phyloP scores from a whole-genome alignment of 1,140 invertebrate species.

The Gryon sp. region DNA sequence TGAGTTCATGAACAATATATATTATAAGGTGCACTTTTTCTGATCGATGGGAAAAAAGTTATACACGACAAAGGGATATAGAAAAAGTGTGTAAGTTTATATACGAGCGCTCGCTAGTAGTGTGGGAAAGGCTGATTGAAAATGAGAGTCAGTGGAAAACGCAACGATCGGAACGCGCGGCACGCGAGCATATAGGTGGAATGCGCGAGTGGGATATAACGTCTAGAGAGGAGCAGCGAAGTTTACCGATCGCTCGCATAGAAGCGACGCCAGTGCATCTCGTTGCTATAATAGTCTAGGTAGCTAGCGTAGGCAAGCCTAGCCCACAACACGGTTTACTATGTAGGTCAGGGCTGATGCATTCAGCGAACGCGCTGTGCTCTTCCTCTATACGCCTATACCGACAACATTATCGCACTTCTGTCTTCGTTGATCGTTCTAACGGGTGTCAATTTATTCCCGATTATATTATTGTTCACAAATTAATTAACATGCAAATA shows the following conservation, averaged over 20 bases:
- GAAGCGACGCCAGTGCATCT: conserved; percentile 62
- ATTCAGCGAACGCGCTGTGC: conserved; percentile 76
- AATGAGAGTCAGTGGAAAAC: conserved; percentile 47
- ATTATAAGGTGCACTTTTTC: too few species aligned
- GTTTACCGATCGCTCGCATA: conserved; percentile 59
- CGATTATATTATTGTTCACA: conserved; percentile 6
- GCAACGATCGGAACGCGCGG: conserved; percentile 43
- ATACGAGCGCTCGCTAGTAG: too few species aligned
- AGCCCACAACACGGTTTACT: conserved; percentile 78
- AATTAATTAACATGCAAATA: too few species aligned
- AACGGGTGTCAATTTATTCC: conserved; percentile 65
- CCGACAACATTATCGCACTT: conserved; percentile 47
- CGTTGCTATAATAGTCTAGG: conserved; percentile 76
- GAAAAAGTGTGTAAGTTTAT: conserved; percentile 19
- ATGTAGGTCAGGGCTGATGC: conserved; percentile 80
- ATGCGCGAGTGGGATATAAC: conserved; percentile 54
- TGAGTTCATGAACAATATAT: too few species aligned
- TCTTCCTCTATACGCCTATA: conserved; percentile 76
- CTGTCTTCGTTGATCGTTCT: conserved; percentile 58
- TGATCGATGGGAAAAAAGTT: not conserved
- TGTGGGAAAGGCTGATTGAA: conserved; percentile 31
- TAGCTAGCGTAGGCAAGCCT: conserved; percentile 74
- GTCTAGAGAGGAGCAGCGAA: conserved; percentile 34
- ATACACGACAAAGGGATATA: conserved; percentile 3
- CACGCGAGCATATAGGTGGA: conserved; percentile 54